Evolutionary conservation across 2,797 vertebrate genomes (phyloP), one percentile per base, ranked within the genome.

Genomic region (Hipposideros larvatus): DNA sequence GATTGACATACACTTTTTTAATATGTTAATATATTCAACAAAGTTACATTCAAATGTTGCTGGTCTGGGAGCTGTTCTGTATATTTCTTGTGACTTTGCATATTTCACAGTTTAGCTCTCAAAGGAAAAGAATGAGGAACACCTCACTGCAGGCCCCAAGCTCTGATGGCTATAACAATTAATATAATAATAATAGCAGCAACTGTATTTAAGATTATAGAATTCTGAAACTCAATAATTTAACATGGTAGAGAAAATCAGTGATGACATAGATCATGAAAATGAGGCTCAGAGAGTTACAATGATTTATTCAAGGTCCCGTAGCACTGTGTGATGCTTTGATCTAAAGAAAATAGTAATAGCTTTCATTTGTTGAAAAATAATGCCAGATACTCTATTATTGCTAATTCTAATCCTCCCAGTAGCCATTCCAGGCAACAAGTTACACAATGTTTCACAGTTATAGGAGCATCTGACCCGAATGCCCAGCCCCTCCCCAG

Each of bases 11-110:
- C 14, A 80, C 57, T 90, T 61, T 77, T 86, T 75, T 65, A 95
- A 87, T 89, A 97, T 95, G 89, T 34, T 95, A 97, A 97, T 92
- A 41, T 90, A 96, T 94, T 97, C 95, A 53, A 71, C 84, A 53
- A 87, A 91, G 89, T 77, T 89, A 61, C 46, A 80, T 91, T 96
- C 83, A 83, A 48, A 90, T 41, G 37, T 21, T 88, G 73, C 80
- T 93, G 79, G 48, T 84, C 84, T 84, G 79, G 71, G 74, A 95
- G 57, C n/a, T 11, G 28, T 43, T 66, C 86, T 87, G 71, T 26
- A 41, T 82, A 87, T 93, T 94, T 90, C 77, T 80, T 43, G 87
- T 92, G 90, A 94, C 84, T 95, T 80, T 78, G 75, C 84, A 87
- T 93, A 94, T 96, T 92, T 93, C 31, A 16, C 22, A 43, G 26